A percentile compares a stretch with the other conserved stretches of the same genome.
Evolutionary conservation across 2,888 invertebrate species (phyloP).

Genomic region (Phalera bucephala): DNA sequence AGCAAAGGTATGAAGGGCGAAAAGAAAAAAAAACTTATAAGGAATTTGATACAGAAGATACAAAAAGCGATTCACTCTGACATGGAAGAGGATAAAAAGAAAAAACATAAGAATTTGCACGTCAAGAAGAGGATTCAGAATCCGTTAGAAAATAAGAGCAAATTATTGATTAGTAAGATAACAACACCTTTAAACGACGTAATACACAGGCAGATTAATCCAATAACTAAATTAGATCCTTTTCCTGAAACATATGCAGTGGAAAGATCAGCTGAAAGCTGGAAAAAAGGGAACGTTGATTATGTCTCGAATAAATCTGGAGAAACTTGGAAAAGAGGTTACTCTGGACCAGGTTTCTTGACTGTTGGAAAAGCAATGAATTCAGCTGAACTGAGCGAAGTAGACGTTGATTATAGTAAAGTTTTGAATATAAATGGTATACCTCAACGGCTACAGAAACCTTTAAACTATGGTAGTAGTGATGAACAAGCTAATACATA

Average conservation of each 20-base stretch:
- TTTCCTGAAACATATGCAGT: slow-evolving; percentile 21
- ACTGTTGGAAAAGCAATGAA: slow-evolving; percentile 51
- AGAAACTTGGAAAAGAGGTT: slow-evolving; percentile 40
- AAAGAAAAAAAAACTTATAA: slow-evolving; percentile 62
- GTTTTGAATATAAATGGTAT: slow-evolving; percentile 45
- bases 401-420: slow-evolving; percentile 53
- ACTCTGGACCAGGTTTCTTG: slow-evolving; percentile 47
- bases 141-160: slow-evolving; percentile 42
- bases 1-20: slow-evolving; percentile 63
- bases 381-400: slow-evolving; percentile 58
- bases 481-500: slow-evolving; percentile 28
- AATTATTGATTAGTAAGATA: slow-evolving; percentile 31
- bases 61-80: slow-evolving; percentile 60
- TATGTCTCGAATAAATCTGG: slow-evolving; percentile 37
- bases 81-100: slow-evolving; percentile 30
- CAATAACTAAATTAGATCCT: slow-evolving; percentile 47
- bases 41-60: slow-evolving; percentile 63
- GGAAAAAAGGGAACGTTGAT: background rate
- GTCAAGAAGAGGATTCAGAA: slow-evolving; percentile 60
- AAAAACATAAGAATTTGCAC: slow-evolving; percentile 37
- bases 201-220: slow-evolving; percentile 47
- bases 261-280: background rate
- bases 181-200: slow-evolving; percentile 26
- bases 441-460: slow-evolving; percentile 60
- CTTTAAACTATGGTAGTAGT: slow-evolving; percentile 45